Base-by-base conservation (phyloP, 2,888 invertebrate species). In the Napeogenes sylphis region DNA sequence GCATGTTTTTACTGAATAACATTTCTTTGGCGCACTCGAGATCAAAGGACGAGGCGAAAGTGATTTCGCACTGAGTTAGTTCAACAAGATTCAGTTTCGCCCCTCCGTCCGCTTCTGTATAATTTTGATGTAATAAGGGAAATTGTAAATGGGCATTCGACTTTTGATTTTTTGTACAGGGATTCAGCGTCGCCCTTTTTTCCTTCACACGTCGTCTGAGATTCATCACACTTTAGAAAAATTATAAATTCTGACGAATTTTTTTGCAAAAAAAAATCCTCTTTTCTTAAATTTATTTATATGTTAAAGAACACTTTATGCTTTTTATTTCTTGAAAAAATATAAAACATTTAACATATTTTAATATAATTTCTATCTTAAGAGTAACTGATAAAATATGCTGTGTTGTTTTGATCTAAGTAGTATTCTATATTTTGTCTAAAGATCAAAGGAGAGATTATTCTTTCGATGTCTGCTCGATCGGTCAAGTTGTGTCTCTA, bases 1-100 rank as follows among this genome's bases (percentile, higher is more conserved):
- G 87, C 90, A 90, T 90, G 90, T 90, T 90, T 90, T 90, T 90
- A 89, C 90, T 87, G 89, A 87, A 90, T 87, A 90, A 88, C 86
- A 87, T 90, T 88, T 88, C 90, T 90, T 90, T 89, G 88, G 87
- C 87, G 83, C 85, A 81, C 77, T 78, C 82, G 82, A 90, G 87
- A 90, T 90, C 90, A 90, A 90, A 90, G 90, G 87, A 79, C 83
- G 80, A 77, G 80, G 80, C 81, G 85, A 86, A 88, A 90, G 88
- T 90, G 90, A 90, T 90, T 90, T 90, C 90, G 89, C 90, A 88
- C 90, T 81, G 89, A 88, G 87, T 90, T 89, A 87, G 88, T 87
- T 85, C 83, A 87, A 87, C 87, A 85, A 85, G 87, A 90, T 90
- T 87, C 87, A 83, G 85, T 87, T 83, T 84, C 83, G 79, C 79